Evolutionary conservation across 2,113 vertebrate genomes (phyloP).

Genomic region (Hypocryptadius cinnamomeus): DNA sequence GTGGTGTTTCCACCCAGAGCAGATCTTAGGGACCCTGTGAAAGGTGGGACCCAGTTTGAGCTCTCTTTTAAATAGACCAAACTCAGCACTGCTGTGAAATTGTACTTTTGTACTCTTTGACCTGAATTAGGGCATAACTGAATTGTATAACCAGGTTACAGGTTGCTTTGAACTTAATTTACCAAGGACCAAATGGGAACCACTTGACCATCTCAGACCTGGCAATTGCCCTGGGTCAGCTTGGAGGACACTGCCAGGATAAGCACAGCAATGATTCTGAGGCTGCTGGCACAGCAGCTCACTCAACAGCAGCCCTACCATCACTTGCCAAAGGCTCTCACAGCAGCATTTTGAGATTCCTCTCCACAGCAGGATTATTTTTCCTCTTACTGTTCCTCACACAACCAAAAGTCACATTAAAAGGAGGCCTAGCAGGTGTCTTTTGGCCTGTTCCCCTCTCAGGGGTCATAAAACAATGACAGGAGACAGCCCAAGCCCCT

Average conservation of each 20-base stretch:
- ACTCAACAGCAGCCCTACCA: background rate
- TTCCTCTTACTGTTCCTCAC: background rate
- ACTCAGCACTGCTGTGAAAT: background rate
- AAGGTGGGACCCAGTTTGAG: constrained; percentile 37
- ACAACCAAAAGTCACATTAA: background rate
- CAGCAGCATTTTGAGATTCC: background rate
- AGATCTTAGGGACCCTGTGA: background rate
- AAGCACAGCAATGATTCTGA: background rate
- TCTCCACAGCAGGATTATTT: background rate
- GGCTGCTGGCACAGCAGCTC: background rate
- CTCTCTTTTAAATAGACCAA: constrained; percentile 15
- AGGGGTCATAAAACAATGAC: background rate
- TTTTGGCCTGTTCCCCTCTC: background rate
- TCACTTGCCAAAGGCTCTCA: background rate
- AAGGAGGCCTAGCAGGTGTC: background rate
- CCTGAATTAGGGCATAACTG: background rate
- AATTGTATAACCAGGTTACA: background rate
- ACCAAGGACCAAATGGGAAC: background rate
- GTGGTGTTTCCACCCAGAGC: background rate
- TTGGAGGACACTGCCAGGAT: background rate
- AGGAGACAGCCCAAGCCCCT: background rate
- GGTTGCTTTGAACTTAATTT: background rate
- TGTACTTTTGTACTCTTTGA: background rate
- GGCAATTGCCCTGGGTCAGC: background rate
- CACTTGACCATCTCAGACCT: background rate